Base-by-base conservation (phyloP, 2,888 invertebrate genomes). In the Caenorhabditis sp. region DNA sequence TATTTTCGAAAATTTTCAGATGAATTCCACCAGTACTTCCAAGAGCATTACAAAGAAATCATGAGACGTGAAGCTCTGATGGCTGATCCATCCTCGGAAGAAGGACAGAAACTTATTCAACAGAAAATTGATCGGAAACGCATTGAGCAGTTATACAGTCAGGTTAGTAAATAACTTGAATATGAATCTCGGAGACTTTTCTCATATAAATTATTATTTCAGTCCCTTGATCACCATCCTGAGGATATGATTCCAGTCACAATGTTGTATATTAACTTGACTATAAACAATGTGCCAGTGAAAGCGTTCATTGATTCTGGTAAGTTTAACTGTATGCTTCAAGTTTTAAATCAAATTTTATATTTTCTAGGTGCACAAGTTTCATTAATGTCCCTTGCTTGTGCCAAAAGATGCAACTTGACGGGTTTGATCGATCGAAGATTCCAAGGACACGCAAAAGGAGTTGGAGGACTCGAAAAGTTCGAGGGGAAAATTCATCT, bases 271-370 rank as follows among this genome's bases (percentile, higher is more conserved):
- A 95, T 99, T 73, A 94, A 97, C 89, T 96, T 97, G 89, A 93
- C 92, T 89, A 97, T 99, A 0, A 99, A 99, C 90, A 96, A 96
- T 50, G 92, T 93, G 88, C 94, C 94, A 0, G 95, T 99, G 0
- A 97, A 97, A 90, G 97, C 97, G 3, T 99, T 99, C 89, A 95
- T 99, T 68, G 97, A 99, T 90, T 96, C 97, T 76, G 97, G 92
- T 91, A 97, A 97, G 62, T 36, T 97, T 99, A 90, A 94, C 95
- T 52, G 5, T n/a, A 8, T 52, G 20, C 5, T 52, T 21, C 20
- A 14, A 52, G 14, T 21, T 52, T 7, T 8, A n/a, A 52, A 21
- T 26, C 21, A 10, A 10, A 5, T 4, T 4, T 56, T 4, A 14
- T 56, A 10, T 17, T 56, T n/a, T 59, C 21, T 36, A 70, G 73